Percentiles rank a stretch among this genome's conserved stretches.
These are phyloP conservation scores for Bryconaethiops microstoma DNA, from an alignment of 2,797 vertebrate genomes.

Conservation along the genomic window DNA sequence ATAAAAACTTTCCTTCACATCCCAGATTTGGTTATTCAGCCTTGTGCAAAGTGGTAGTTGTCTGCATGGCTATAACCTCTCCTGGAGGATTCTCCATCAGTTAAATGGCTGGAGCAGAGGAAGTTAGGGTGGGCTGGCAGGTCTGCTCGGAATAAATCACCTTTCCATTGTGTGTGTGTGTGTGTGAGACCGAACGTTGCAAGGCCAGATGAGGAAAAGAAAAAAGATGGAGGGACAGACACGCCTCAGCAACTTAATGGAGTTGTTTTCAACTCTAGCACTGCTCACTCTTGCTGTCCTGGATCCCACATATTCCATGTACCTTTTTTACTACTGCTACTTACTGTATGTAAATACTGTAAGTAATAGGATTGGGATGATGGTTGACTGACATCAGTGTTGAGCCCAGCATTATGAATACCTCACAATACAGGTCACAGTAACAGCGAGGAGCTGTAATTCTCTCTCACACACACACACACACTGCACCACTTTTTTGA, in stretches of 20 bases:
- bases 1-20: slow-evolving; percentile 20
- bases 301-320: slow-evolving; percentile 28
- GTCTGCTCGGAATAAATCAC: slow-evolving; percentile 59
- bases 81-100: slow-evolving; percentile 49
- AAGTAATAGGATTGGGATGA: too few relatives aligned
- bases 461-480: too few relatives aligned
- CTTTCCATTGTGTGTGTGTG: slow-evolving; percentile 60
- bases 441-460: too few relatives aligned
- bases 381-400: too few relatives aligned
- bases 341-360: slow-evolving; percentile 34
- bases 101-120: slow-evolving; percentile 49
- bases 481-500: too few relatives aligned
- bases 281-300: slow-evolving; percentile 42
- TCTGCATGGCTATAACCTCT: slow-evolving; percentile 42
- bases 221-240: slow-evolving; percentile 59
- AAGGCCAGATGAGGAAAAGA: slow-evolving; percentile 60
- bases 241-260: slow-evolving; percentile 59
- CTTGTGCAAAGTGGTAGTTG: slow-evolving; percentile 44
- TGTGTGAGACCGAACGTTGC: slow-evolving; percentile 47
- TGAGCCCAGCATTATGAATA: too few relatives aligned
- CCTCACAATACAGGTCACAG: too few relatives aligned
- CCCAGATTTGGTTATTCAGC: background rate
- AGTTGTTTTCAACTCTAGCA: slow-evolving; percentile 56
- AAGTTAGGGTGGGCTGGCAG: slow-evolving; percentile 41
- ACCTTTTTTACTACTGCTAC: slow-evolving; percentile 21